Evolutionary conservation across 2,797 vertebrate genomes (phyloP), one percentile per base, ranked within the genome.

Genomic region (Diplodus sargus): DNA sequence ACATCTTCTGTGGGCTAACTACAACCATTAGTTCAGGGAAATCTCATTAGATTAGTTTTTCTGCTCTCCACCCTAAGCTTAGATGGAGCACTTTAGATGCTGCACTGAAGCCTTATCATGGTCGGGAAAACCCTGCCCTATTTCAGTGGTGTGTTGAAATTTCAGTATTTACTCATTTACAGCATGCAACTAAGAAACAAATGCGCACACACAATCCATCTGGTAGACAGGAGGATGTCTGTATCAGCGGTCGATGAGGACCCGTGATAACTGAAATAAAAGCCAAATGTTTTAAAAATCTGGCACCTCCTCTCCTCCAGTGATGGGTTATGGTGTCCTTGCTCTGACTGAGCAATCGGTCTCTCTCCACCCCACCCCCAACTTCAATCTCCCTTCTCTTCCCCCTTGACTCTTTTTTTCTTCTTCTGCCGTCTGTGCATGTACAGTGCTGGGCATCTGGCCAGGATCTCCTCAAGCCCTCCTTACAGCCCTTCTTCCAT

Each of bases 391-490:
- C 34, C 45, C 47, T 52, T 70, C 63, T 64, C 58, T 49, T 39
- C 56, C 34, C 53, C 70, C 51, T 42, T 16, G 17, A 51, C 58
- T 18, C 7, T 67, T 70, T 74, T 59, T 49, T 2, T 12, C 43
- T 2, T 12, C 43, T 3, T 11, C 63, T 51, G 74, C 73, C 54
- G 53, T 84, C 82, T 88, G 82, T 90, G 79, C 51, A 49, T 85
- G 75, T 59, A 73, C 68, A 79, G 70, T 66, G 25, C 84, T 15
- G 51, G 90, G 90, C 79, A 49, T 71, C 68, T 34, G 22, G 85
- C 85, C 88, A 88, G 66, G 58, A 83, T 77, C 71, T 87, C 76
- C 61, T 73, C 60, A 78, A 78, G 71, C 61, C 59, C 59, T 79
- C 76, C 74, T 75, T 22, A 63, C 28, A 68, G 48, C 60, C 73